Evolutionary conservation across 2,113 vertebrate genomes (phyloP), one percentile per base, ranked within the genome.

Genomic region (Halcyon senegalensis): DNA sequence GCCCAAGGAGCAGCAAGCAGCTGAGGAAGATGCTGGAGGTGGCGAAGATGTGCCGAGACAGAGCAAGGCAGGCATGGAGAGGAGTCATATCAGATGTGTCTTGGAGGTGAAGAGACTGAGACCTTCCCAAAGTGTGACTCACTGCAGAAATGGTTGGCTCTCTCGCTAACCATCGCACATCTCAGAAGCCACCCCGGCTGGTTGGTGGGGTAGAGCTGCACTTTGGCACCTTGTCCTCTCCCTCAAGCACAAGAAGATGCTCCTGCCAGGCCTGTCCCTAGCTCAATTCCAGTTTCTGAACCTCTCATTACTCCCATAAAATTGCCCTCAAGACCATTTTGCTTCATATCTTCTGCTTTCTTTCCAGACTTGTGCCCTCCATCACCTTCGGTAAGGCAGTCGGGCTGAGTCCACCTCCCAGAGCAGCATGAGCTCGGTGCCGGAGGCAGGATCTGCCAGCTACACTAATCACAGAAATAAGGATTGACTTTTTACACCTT

Each of bases 131-230:
- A 60, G 60, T 35, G 43, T 16, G 59, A 59, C 27, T 33, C 6
- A 3, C 20, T 23, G n/a, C 46, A 62, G 68, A 59, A 31, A 48
- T 1, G 19, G 17, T 10, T 3, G 1, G 41, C 31, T 46, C 11
- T 1, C 12, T 33, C 7, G 0, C 30, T 33, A 6, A 37, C 15
- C 31, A 17, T 24, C 5, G 0, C 25, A 3, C 2, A 5, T 43
- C 76, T 50, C 81, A 24, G 59, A 70, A 84, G 41, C 13, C n/a
- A 27, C 56, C 25, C 39, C 1, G 2, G n/a, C 14, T 27, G 25
- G 27, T 10, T 1, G 2, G 27, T 2, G 0, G 11, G 46, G n/a
- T 41, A 11, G 46, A 73, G 73, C 48, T 64, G 85, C 28, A 7
- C 31, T 31, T 69, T 3, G 2, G 39, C 23, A 69, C 33, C 48